Base-by-base conservation (phyloP, 2,113 vertebrate species). In the Solea solea region DNA sequence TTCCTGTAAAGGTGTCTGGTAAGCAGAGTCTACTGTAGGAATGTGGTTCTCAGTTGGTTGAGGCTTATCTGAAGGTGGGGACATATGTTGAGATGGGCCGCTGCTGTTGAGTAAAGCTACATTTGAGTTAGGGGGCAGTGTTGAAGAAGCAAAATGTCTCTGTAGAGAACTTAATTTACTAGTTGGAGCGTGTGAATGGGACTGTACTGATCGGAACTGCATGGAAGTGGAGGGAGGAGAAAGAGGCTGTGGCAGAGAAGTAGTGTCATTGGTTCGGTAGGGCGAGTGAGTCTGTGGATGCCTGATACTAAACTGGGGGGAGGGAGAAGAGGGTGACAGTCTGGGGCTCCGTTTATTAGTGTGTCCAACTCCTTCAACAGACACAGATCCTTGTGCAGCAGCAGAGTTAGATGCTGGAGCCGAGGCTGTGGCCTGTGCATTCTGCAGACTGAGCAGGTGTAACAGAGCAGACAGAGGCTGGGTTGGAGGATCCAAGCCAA, bases 391-490 rank as follows among this genome's bases (percentile, higher is more conserved):
- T 68, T 78, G 79, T 71, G 60, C 66, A 44, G 76, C 58, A 41
- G 76, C 51, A 15, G 81, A 63, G 78, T 42, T 78, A n/a, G 83
- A 78, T 41, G 80, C 66, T 27, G 82, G 71, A 41, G 78, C 60
- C 10, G 77, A 80, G 16, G 71, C 80, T 40, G 81, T 11, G 40
- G 81, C 84, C 68, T 92, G 91, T 0, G 89, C 89, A 34, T 89
- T 92, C 77, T 92, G 91, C 28, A 92, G 86, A 70, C 91, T 92
- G 62, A 94, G 90, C 45, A 93, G 87, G 83, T 93, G 93, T 42
- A 94, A 81, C 50, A 94, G 75, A 57, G 93, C 91, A 13, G 93
- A 94, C 14, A 94, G 83, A 5, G 93, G 93, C 83, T 94, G 93
- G 3, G 89, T 93, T 3, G 92, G 90, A 74, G 93, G 87, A 59